Conservation (phyloP, 2,888 invertebrate genomes). For the Dolomedes plantarius region DNA sequence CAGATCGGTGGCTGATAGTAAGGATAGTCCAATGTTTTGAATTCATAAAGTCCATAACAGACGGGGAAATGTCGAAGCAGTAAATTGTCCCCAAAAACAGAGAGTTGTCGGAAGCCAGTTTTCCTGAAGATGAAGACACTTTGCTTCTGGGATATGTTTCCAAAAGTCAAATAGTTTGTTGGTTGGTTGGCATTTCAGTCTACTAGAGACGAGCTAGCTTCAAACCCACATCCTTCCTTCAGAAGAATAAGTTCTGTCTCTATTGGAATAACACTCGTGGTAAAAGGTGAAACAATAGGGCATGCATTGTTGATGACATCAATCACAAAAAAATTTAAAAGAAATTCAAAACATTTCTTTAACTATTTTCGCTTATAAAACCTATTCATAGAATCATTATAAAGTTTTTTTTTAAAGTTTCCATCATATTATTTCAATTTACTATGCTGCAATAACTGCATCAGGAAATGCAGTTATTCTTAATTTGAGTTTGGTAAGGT, state of each 20-base stretch:
- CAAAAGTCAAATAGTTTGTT: too few species aligned
- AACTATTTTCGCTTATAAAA: background rate
- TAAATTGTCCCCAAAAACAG: constrained; percentile 22
- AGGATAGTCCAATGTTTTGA: background rate
- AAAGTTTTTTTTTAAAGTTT: background rate
- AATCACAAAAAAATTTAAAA: constrained; percentile 23
- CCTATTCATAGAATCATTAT: constrained; percentile 7
- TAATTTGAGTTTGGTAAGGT: constrained; percentile 13
- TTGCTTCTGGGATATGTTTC: constrained; percentile 26
- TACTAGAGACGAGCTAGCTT: background rate
- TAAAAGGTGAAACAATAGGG: constrained; percentile 6
- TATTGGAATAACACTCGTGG: background rate
- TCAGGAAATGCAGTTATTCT: constrained; percentile 4
- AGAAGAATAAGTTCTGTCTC: constrained; percentile 11
- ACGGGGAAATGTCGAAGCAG: constrained; percentile 10
- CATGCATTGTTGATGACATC: constrained; percentile 26
- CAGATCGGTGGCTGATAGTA: constrained; percentile 7
- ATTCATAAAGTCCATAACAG: background rate
- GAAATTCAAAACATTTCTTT: constrained; percentile 16
- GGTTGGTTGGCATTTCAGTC: too few species aligned
- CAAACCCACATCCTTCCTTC: background rate
- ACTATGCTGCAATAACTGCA: constrained; percentile 5
- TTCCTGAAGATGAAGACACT: constrained; percentile 21
- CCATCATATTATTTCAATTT: constrained; percentile 26
- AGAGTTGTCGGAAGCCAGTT: background rate